Evolutionary conservation across 2,113 vertebrate species (phyloP), one percentile per base, ranked within the genome.

Genomic region (Paraplagusia blochii): DNA sequence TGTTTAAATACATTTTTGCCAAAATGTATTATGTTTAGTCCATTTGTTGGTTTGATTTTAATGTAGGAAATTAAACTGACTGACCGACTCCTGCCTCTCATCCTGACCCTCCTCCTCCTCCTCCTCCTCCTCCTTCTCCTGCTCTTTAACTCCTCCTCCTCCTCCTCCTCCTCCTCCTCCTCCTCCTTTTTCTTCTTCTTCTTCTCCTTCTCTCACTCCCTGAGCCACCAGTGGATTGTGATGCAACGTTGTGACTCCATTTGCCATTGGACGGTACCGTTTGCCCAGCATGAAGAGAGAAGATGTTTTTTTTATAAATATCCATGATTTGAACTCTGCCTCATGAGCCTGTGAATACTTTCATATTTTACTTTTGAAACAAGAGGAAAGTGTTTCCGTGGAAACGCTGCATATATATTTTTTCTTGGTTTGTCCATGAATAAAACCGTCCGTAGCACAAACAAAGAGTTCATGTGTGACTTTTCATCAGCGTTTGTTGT

Each of bases 301-400:
- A 84, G 66, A 81, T 87, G 81, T 90, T 90, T 90, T 77, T 90
- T 90, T 90, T 77, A 87, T 87, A 90, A 66, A 87, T 79, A 81
- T 81, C 76, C 67, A 69, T 67, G 44, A 83, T 80, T 79, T 84
- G 74, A 85, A 78, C 68, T 66, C 65, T 82, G 68, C 2, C 76
- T 50, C 22, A 33, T 33, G 11, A 79, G 74, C 80, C 83, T 76
- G 84, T 88, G 77, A 76, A 74, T 76, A 79, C 68, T 47, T 74
- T 54, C 53, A 75, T 85, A 66, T 75, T 85, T 87, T 87, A 58
- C 54, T 83, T 86, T 79, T 18, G 67, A 47, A 74, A 81, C 57
- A 57, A 81, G 78, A 82, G 64, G 68, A 63, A 54, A 60, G 72
- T 54, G 13, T 88, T 90, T 87, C 66, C 61, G 82, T 77, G 76